Base-by-base conservation (phyloP, 2,797 vertebrate genomes). In the Siniperca scherzeri region DNA sequence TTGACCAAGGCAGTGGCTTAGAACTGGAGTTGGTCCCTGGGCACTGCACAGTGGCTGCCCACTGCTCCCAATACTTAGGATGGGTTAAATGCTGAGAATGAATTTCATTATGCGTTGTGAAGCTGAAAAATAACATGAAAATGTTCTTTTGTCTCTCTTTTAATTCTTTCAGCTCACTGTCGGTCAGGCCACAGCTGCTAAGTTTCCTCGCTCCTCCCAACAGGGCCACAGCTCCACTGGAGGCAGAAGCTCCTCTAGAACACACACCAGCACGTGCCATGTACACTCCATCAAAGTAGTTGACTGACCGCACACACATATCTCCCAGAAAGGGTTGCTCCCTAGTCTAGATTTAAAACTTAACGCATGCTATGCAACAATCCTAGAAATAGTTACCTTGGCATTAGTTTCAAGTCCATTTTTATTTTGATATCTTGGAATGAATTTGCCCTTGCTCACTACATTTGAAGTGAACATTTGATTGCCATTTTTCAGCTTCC, bases 201-300 rank as follows among this genome's bases (percentile, higher is more conserved):
- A 96, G 86, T 98, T 97, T 78, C 97, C 97, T 70, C 97, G 96
- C 71, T 93, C 95, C 36, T 70, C 96, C 75, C 93, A 96, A 70
- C 96, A 95, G n/a, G 91, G 91, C 84, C 93, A 92, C 25, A 90
- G 84, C 4, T 80, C 91, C 36, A 72, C 93, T 9, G 85, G 92
- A 22, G 88, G 88, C 65, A 90, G 82, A 85, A 93, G 95, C 74
- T 90, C 93, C 10, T 93, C 94, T 76, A 92, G 85, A 91, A 93
- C 92, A 88, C 81, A 93, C 59, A 93, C 92, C 19, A 73, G 92
- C 77, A 89, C 95, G 6, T 88, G 91, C 84, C 94, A 92, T 19
- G 48, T 96, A 70, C 97, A 97, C 83, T 96, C 97, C 70, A 97
- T 99, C 90, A 98, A 97, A 95, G 97, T 99, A 73, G 97, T 99